Evolutionary conservation across 2,797 vertebrate species (phyloP), one percentile per base, ranked within the genome.

Genomic region (Artibeus lituratus): DNA sequence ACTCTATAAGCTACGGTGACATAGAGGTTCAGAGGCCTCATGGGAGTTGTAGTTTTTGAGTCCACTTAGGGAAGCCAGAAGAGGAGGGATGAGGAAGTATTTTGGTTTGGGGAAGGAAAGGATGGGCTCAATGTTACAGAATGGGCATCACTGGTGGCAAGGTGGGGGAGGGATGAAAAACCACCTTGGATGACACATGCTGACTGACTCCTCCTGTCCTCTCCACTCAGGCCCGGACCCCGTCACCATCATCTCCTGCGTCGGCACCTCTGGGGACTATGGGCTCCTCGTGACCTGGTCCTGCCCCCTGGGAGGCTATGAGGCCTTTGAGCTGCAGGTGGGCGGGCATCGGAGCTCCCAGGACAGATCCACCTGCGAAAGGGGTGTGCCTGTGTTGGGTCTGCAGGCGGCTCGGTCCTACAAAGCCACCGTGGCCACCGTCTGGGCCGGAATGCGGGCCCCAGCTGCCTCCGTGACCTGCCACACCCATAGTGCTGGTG

Each of bases 251-350:
- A 49, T 0, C 16, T 97, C 97, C 91, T 97, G 93, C 0, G 1
- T 59, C 59, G 95, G 94, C 22, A 32, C 21, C 39, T 70, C 77
- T 0, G 55, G 95, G 19, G 97, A 97, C 3, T 93, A 95, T 1
- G 78, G 88, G 10, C 53, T 98, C 44, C 7, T 55, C 24, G 74
- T 98, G 53, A 72, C 32, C 67, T 98, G 97, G 97, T 22, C 72
- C 10, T 98, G 98, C 55, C 98, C 97, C 21, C 0, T 0, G 0
- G 96, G 97, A 1, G 74, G 94, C 29, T 92, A 83, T 1, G 90
- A 97, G 22, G 7, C 5, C 47, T 91, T 98, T 44, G 35, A 87
- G 26, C n/a, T 97, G 83, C 9, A 92, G 21, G 92, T 97, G 47
- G 88, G 57, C 0, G 7, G 24, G 9, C 72, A 70, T 32, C 0